These are phyloP conservation scores for Eolophus roseicapilla DNA, from an alignment of 2,113 vertebrate genomes.

Conservation along the genomic window DNA sequence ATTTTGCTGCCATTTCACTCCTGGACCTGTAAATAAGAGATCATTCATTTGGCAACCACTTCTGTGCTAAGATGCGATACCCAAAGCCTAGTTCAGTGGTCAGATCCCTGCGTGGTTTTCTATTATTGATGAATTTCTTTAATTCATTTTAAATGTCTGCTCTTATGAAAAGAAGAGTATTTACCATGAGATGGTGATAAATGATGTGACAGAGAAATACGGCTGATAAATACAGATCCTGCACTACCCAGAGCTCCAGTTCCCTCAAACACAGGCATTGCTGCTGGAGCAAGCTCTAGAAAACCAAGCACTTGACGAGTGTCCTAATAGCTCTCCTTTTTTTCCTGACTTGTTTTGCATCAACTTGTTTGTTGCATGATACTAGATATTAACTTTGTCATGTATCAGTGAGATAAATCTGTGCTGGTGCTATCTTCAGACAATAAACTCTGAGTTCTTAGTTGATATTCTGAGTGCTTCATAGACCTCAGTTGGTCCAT, in stretches of 20 bases:
- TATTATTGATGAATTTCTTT: neutral
- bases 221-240: neutral
- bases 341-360: neutral
- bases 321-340: neutral
- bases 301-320: neutral
- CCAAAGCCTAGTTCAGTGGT: too few species aligned
- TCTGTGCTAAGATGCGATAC: neutral
- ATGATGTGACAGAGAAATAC: neutral
- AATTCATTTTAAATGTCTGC: neutral
- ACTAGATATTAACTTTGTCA: neutral
- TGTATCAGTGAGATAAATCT: neutral
- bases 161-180: neutral
- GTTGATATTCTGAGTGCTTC: neutral
- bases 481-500: neutral
- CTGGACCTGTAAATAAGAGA: neutral
- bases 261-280: neutral
- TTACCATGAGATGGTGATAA: neutral
- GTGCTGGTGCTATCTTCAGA: neutral
- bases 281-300: neutral
- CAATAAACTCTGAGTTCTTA: neutral
- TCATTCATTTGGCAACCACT: neutral
- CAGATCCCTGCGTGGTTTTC: neutral
- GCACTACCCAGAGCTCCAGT: neutral
- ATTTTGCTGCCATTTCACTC: neutral
- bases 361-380: neutral